Conservation (phyloP, 2,888 invertebrate genomes). For the Lissocephala sabroskyi region DNA sequence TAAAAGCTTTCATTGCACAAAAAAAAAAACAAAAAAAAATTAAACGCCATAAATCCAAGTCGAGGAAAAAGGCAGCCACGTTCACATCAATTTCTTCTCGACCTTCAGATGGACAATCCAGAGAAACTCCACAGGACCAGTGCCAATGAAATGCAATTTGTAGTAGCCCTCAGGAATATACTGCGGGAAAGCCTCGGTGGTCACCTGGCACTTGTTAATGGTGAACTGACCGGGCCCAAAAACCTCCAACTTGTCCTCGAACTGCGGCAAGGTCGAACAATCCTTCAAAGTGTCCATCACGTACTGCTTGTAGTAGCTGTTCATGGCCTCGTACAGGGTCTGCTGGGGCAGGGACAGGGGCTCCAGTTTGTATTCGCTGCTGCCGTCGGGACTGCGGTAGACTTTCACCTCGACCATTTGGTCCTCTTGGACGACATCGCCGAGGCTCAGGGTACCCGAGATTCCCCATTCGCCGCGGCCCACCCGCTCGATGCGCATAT, state of each 20-base stretch:
- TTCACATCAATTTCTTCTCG: conserved; percentile 2
- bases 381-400: conserved; percentile 32
- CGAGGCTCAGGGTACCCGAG: conserved; percentile 7
- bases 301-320: conserved; percentile 26
- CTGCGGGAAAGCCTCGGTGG: conserved; percentile 24
- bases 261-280: conserved; percentile 32
- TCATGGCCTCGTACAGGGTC: conserved; percentile 5
- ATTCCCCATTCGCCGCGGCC: conserved; percentile 27
- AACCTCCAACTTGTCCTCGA: conserved; percentile 8
- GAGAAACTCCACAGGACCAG: conserved; percentile 10
- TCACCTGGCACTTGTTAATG: conserved; percentile 23
- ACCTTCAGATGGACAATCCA: not conserved
- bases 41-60: not conserved
- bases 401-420: conserved; percentile 10
- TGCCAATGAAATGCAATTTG: conserved; percentile 19
- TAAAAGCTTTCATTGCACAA: no score
- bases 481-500: conserved; percentile 22
- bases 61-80: not conserved
- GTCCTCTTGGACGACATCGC: conserved; percentile 2
- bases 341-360: conserved; percentile 20
- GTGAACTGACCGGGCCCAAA: conserved; percentile 22
- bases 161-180: conserved; percentile 30
- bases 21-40: not conserved
- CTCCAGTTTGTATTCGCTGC: conserved; percentile 19
- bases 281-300: conserved; percentile 20